phyloP scores from a whole-genome alignment of 2,888 invertebrate genomes.

The Cheilosia grossa region DNA sequence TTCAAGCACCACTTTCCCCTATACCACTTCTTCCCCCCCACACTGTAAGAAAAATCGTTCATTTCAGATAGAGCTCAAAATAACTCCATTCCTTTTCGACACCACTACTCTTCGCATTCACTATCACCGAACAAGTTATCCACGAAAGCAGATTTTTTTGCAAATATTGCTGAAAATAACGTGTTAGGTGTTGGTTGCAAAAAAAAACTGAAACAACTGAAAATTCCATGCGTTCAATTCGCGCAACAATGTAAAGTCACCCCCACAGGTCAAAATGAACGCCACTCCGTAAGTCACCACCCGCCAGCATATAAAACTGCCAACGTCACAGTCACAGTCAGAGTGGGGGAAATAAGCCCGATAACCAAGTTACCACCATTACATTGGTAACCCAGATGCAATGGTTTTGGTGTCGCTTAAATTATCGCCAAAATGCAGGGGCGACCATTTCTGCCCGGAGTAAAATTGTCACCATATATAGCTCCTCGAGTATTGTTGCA shows the following conservation, averaged over 20 bases:
- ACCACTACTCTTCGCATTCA: no score
- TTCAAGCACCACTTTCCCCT: no score
- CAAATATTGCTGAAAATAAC: constrained; percentile 56
- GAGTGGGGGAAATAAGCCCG: constrained; percentile 3
- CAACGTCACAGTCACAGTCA: not conserved
- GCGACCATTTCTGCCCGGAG: constrained; percentile 57
- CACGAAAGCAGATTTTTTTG: constrained; percentile 1
- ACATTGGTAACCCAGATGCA: constrained; percentile 59
- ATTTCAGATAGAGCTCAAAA: no score
- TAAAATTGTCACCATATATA: constrained; percentile 56
- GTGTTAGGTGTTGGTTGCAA: constrained; percentile 13
- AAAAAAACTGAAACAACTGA: constrained; percentile 23
- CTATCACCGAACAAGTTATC: no score
- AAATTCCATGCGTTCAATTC: constrained; percentile 43
- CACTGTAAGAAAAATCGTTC: no score
- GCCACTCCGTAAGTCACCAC: constrained; percentile 28
- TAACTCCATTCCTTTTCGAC: no score
- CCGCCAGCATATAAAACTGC: constrained; percentile 4
- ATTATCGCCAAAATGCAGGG: constrained; percentile 70
- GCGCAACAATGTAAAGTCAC: constrained; percentile 28
- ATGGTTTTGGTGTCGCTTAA: constrained; percentile 63
- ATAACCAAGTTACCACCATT: constrained; percentile 55
- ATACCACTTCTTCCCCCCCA: no score
- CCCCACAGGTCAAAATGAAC: constrained; percentile 39
- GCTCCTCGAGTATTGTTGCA: constrained; percentile 19